phyloP scores from a whole-genome alignment of 1,140 invertebrate genomes.

The Epicauta chinensis region DNA sequence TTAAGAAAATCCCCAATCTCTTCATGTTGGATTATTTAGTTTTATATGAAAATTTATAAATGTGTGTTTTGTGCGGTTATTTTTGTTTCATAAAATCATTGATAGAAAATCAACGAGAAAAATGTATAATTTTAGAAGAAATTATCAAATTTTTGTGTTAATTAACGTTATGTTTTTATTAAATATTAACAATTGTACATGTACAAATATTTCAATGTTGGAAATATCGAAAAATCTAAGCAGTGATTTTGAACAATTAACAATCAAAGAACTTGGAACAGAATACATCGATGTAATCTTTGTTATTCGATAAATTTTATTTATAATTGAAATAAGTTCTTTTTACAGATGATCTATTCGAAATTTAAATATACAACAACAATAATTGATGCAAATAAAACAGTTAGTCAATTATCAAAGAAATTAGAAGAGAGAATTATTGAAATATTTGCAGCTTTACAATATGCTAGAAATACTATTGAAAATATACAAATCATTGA shows the following conservation, averaged over 20 bases:
- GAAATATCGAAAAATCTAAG: not conserved
- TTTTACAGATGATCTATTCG: slow-evolving; percentile 34
- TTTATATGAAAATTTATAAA: too few relatives aligned
- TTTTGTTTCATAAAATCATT: too few relatives aligned
- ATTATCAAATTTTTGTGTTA: too few relatives aligned
- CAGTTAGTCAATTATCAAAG: slow-evolving; percentile 41
- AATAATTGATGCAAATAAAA: slow-evolving; percentile 32
- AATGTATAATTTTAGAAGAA: too few relatives aligned
- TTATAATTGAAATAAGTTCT: slow-evolving; percentile 39
- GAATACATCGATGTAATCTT: not conserved
- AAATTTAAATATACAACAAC: slow-evolving; percentile 39
- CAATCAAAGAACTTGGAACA: not conserved
- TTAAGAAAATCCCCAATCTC: too few relatives aligned
- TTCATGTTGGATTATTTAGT: too few relatives aligned
- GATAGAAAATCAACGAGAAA: too few relatives aligned
- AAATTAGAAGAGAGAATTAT: slow-evolving; percentile 43
- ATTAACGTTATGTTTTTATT: too few relatives aligned
- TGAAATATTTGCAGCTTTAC: slow-evolving; percentile 40
- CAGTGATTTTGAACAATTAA: not conserved
- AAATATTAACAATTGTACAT: too few relatives aligned
- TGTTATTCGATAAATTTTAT: slow-evolving; percentile 11
- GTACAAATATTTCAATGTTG: too few relatives aligned
- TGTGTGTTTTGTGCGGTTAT: too few relatives aligned
- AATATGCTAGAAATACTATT: slow-evolving; percentile 36
- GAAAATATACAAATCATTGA: slow-evolving; percentile 29